Conservation (phyloP, 1,140 invertebrate genomes). For the Zelostemma sp. region DNA sequence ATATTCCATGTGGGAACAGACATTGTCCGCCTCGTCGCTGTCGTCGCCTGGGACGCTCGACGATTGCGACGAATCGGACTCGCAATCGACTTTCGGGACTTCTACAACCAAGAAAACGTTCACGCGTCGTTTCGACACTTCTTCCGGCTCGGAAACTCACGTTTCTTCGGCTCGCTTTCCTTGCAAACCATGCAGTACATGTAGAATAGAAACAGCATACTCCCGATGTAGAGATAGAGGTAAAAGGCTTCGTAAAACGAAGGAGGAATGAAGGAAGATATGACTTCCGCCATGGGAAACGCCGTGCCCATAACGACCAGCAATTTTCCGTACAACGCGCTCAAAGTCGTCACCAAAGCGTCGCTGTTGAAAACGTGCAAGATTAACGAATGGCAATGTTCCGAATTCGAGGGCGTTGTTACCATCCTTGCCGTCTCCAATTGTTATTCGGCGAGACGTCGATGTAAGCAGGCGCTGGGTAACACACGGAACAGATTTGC, state of each 20-base stretch:
- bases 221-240: constrained; percentile 89
- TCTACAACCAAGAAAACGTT: constrained; percentile 31
- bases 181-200: constrained; percentile 73
- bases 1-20: constrained; percentile 50
- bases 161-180: not conserved
- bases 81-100: constrained; percentile 64
- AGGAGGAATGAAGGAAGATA: constrained; percentile 90
- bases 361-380: constrained; percentile 74
- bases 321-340: constrained; percentile 93
- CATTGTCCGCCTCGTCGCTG: constrained; percentile 64
- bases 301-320: constrained; percentile 94
- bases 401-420: no score
- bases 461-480: constrained; percentile 62
- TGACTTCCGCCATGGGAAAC: constrained; percentile 93
- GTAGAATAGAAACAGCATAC: constrained; percentile 88
- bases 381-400: no score
- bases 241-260: constrained; percentile 94
- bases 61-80: constrained; percentile 70
- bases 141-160: constrained; percentile 3
- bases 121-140: not conserved
- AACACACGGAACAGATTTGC: constrained; percentile 65
- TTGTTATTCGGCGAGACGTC: constrained; percentile 62
- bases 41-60: constrained; percentile 65
- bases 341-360: constrained; percentile 86
- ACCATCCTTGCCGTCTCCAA: constrained; percentile 66